Evolutionary conservation across 1,140 invertebrate species (phyloP).

Genomic region (Drosophila tsacasi): DNA sequence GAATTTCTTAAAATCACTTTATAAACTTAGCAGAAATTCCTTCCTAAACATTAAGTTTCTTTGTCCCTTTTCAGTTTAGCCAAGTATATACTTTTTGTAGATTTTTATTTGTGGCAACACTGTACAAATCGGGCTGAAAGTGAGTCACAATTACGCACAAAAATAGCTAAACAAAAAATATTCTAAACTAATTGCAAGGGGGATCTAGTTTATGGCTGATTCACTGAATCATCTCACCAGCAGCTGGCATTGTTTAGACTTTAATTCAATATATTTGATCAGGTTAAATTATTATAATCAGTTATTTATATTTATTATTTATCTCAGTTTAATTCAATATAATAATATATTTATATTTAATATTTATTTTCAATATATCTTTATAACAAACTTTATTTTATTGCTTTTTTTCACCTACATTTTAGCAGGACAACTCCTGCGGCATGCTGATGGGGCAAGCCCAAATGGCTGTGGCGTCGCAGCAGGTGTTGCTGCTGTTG

Average conservation of each 20-base stretch:
- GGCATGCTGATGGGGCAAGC: constrained; percentile 48
- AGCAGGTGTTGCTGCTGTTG: constrained; percentile 46
- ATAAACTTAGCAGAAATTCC: neutral
- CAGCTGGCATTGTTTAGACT: constrained; percentile 24
- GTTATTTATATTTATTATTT: no score
- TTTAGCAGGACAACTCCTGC: constrained; percentile 74
- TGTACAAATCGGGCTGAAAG: constrained; percentile 32
- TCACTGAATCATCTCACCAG: constrained; percentile 51
- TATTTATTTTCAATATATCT: neutral
- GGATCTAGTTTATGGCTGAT: constrained; percentile 34
- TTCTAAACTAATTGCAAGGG: constrained; percentile 4
- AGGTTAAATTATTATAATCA: no score
- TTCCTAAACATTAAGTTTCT: neutral
- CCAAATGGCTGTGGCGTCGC: constrained; percentile 34
- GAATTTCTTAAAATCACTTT: neutral
- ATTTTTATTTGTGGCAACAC: constrained; percentile 30
- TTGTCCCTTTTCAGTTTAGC: constrained; percentile 9
- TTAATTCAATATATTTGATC: no score
- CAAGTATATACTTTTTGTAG: constrained; percentile 6
- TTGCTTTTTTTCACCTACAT: constrained; percentile 58
- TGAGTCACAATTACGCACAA: constrained; percentile 52
- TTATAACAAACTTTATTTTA: no score
- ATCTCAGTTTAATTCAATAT: no score
- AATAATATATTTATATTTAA: neutral
- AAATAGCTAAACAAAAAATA: constrained; percentile 30